A percentile compares a stretch with the other conserved stretches of the same genome.
phyloP scores from a whole-genome alignment of 2,888 invertebrate species.

The Heliconius charithonia region DNA sequence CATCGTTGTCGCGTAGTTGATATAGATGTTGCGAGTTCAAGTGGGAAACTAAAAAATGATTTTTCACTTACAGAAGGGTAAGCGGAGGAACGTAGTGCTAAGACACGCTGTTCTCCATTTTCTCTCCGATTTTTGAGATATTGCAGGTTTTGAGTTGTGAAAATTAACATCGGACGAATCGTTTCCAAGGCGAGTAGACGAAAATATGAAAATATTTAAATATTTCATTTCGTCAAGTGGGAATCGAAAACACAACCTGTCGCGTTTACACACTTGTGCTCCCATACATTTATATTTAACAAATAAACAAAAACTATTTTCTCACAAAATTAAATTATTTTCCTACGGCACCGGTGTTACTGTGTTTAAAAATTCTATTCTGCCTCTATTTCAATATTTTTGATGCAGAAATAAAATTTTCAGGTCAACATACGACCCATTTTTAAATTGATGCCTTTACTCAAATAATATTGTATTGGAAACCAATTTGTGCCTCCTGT shows the following conservation, averaged over 20 bases:
- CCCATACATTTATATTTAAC: neutral
- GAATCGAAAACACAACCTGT: no score
- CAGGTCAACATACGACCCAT: slow-evolving; percentile 10
- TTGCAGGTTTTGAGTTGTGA: neutral
- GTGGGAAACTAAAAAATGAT: neutral
- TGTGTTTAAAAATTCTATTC: slow-evolving; percentile 1
- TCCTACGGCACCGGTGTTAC: neutral
- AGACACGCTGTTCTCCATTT: neutral
- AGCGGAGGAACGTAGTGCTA: neutral
- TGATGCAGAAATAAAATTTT: neutral
- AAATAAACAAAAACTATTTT: neutral
- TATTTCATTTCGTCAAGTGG: no score
- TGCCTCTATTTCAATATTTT: slow-evolving; percentile 15
- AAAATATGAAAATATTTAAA: no score
- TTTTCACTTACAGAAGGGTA: no score
- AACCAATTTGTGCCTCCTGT: slow-evolving; percentile 15
- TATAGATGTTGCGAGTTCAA: neutral
- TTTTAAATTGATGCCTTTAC: slow-evolving; percentile 14
- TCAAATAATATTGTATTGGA: slow-evolving; percentile 15
- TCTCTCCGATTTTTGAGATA: neutral
- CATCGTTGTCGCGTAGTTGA: neutral
- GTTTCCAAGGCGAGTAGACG: neutral
- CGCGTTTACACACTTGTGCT: no score
- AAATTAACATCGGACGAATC: neutral
- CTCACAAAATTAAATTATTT: neutral